Evolutionary conservation across 2,113 vertebrate species (phyloP).

Genomic region (Odontophorus gujanensis): DNA sequence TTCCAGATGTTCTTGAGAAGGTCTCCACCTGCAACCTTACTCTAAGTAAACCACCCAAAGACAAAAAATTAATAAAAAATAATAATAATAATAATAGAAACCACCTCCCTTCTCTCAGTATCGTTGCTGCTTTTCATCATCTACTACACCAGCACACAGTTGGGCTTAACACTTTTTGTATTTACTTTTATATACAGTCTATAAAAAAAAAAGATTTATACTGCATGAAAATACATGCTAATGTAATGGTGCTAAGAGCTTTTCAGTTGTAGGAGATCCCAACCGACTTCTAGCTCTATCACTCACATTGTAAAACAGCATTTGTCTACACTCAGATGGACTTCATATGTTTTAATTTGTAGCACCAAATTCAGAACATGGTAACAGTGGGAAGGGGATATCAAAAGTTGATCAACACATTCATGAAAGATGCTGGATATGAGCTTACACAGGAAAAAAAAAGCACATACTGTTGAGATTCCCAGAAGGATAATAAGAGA

Average conservation of each 20-base stretch:
- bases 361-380: background rate
- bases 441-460: background rate
- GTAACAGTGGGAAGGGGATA: background rate
- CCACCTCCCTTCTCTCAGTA: background rate
- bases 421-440: background rate
- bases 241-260: background rate
- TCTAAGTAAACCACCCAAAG: background rate
- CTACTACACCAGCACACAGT: background rate
- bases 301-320: background rate
- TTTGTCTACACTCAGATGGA: background rate
- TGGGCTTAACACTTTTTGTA: background rate
- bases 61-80: background rate
- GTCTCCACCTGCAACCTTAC: background rate
- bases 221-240: background rate
- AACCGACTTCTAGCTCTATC: background rate
- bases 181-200: background rate
- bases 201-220: background rate
- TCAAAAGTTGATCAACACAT: background rate
- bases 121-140: background rate
- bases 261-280: background rate
- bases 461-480: background rate
- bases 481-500: background rate
- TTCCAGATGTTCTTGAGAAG: background rate
- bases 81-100: no score
- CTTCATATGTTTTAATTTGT: background rate